Percentiles rank a stretch among this genome's conserved stretches.
These are phyloP conservation scores for Hedya salicella DNA, from an alignment of 2,888 invertebrate species.

Conservation along the genomic window DNA sequence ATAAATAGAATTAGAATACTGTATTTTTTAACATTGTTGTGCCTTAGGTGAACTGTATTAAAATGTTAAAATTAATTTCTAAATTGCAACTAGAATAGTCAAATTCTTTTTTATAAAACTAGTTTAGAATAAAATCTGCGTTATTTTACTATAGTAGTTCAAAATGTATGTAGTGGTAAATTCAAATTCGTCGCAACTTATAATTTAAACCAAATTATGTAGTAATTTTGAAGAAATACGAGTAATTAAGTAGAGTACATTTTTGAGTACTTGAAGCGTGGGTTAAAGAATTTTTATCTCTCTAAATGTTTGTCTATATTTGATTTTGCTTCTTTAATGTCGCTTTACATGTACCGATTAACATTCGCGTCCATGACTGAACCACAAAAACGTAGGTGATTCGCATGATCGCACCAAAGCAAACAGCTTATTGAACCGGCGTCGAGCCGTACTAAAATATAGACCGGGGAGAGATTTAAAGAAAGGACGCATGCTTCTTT, in stretches of 20 bases:
- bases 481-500: conserved; percentile 67
- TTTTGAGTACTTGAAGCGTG: conserved; percentile 59
- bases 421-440: conserved; percentile 52
- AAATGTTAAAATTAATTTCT: conserved; percentile 33
- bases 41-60: conserved; percentile 67
- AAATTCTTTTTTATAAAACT: conserved; percentile 54
- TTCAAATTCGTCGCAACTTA: conserved; percentile 62
- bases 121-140: conserved; percentile 65
- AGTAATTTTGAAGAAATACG: conserved; percentile 53
- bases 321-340: conserved; percentile 74
- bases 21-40: conserved; percentile 61
- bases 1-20: conserved; percentile 61
- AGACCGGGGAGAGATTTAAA: conserved; percentile 61
- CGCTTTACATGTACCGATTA: conserved; percentile 75
- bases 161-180: conserved; percentile 71
- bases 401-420: conserved; percentile 45
- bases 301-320: conserved; percentile 50
- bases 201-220: conserved; percentile 53
- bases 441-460: conserved; percentile 56
- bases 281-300: conserved; percentile 45
- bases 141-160: conserved; percentile 64
- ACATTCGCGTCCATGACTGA: conserved; percentile 74
- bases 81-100: conserved; percentile 60
- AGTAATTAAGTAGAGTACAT: conserved; percentile 59
- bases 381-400: conserved; percentile 57